Base-by-base conservation (phyloP, 2,888 invertebrate species). In the Heliconius cydno region DNA sequence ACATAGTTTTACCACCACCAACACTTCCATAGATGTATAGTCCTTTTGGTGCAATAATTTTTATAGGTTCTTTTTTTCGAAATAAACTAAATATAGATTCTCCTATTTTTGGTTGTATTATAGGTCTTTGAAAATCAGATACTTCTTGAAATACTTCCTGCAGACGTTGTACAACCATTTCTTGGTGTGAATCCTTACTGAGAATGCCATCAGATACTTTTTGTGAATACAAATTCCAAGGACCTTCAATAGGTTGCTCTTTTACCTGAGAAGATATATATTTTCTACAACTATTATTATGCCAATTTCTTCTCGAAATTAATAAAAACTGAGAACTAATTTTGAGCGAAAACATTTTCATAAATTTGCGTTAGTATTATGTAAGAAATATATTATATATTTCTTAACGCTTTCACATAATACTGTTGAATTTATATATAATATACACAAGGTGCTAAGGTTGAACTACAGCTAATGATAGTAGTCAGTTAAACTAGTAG, bases 1-100 rank as follows among this genome's bases (percentile, higher is more conserved):
- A 94, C 97, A 99, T 99, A 10, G 99, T 99, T 96, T 99, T 99
- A 70, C 99, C 99, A 85, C 98, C 98, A 71, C 98, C 98, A 82
- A 98, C 98, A 88, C 98, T 97, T 79, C 99, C 99, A 92, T 97
- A 97, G 80, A 99, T 96, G 88, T 99, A 99, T 19, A 99, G 92
- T 9, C 99, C 99, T 91, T 96, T 96, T 1, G 98, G 97, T 65
- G 95, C 95, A 82, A 95, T 91, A 46, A 94, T 92, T 83, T 94
- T 95, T 75, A 87, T 87, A 3, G 95, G 92, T 83, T 91, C 87
- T 80, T 86, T 86, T 85, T 86, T 92, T 83, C 81, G 91, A 85
- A 94, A 94, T 80, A 93, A 91, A 78, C 86, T 92, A 82, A 94
- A 92, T 30, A 94, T 81, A 65, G 91, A 88, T 75, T 82, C 81